Percentiles rank a stretch among this genome's conserved stretches.
Evolutionary conservation across 2,888 invertebrate genomes (phyloP).

Genomic region (Syrphus vitripennis): DNA sequence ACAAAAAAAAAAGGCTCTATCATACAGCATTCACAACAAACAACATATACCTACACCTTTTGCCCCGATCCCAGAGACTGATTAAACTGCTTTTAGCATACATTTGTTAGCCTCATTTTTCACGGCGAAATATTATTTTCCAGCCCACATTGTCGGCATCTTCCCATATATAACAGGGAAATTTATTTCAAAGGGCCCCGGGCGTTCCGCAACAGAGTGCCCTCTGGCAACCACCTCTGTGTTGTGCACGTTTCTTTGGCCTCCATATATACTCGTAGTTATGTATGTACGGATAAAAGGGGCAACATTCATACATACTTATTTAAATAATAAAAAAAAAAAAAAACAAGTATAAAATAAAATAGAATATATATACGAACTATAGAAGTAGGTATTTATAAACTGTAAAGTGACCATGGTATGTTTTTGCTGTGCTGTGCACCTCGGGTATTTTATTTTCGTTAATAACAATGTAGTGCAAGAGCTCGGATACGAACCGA

Average conservation of each 20-base stretch:
- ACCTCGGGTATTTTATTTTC: conserved; percentile 71
- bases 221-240: conserved; percentile 49
- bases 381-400: conserved; percentile 34
- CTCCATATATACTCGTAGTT: conserved; percentile 13
- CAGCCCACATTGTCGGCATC: conserved; percentile 74
- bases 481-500: conserved; percentile 64
- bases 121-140: conserved; percentile 73
- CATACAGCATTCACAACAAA: conserved; percentile 9
- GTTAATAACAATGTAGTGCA: conserved; percentile 71
- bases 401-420: conserved; percentile 65
- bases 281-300: neutral
- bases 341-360: neutral
- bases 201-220: conserved; percentile 70
- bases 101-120: conserved; percentile 74
- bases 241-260: conserved; percentile 62
- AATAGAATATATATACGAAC: conserved; percentile 19
- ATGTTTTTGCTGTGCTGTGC: conserved; percentile 59
- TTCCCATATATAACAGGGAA: conserved; percentile 71
- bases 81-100: conserved; percentile 74
- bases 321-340: neutral
- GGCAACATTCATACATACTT: neutral
- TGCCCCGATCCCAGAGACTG: conserved; percentile 71
- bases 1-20: conserved; percentile 15
- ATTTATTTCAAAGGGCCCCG: conserved; percentile 65
- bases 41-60: conserved; percentile 49